Evolutionary conservation across 2,888 invertebrate species (phyloP), one percentile per base, ranked within the genome.

Genomic region (Cynaeus angustus): DNA sequence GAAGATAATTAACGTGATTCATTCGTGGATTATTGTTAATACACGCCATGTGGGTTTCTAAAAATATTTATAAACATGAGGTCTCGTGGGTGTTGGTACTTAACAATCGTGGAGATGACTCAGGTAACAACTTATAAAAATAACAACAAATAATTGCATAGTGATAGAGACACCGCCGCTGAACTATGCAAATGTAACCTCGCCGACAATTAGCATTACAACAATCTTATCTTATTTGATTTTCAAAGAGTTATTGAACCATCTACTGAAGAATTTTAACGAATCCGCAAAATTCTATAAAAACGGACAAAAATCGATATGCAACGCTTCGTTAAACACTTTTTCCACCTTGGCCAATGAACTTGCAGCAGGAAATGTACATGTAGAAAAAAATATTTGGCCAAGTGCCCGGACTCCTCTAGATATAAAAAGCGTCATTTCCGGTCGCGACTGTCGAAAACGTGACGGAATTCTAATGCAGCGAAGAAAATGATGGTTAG

Each of bases 291-390:
- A 21, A 21, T 21, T 21, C 21, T 4, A 21, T 21, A 21, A 21
- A 21, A 21, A 21, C 21, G 1, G 16, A 4, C 14, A 28, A 50
- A 9, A 30, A 13, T 21, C 21, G 21, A 21, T 21, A 21, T 14
- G 53, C n/a, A 53, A 58, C 7, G 61, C 43, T 55, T 53, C 14
- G 43, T 52, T 64, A 41, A 64, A 64, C 37, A 26, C n/a, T 16
- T 53, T 59, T 61, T 59, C 37, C 53, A 45, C 59, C 52, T 62
- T 68, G 68, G 68, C 61, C 68, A 55, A 62, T 68, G 68, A 68
- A 61, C 68, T 61, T 68, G 61, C 53, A 58, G 46, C 67, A 48
- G 67, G 67, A 67, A 67, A 67, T 30, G 37, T n/a, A 55, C 38
- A 38, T 41, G 46, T 43, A 55, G 14, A 38, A 30, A 46, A 46